Base-by-base conservation (phyloP, 2,797 vertebrate genomes). In the Bovichtus diacanthus region DNA sequence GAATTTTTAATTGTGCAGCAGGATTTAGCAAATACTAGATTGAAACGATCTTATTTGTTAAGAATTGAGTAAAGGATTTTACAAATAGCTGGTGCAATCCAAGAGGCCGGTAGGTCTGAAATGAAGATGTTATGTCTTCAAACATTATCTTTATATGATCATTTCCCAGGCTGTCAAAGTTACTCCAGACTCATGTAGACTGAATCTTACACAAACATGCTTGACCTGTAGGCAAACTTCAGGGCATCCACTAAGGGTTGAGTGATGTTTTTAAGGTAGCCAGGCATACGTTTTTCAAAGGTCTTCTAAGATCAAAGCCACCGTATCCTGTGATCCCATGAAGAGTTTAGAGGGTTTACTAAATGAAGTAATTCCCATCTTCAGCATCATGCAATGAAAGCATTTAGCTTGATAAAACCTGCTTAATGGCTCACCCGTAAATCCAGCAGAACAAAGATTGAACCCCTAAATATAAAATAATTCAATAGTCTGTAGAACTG, bases 241-340 rank as follows among this genome's bases (percentile, higher is more conserved):
- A 74, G 59, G 61, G 65, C 65, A 44, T 76, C 70, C 16, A 11
- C 9, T 11, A 31, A 16, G 1, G 54, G 27, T 3, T 47, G 18
- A 68, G 50, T 38, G 60, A 41, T 69, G 31, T 61, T 29, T 68
- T 53, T 47, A 15, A 66, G 25, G 51, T 67, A 44, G 47, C 38
- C 59, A 63, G 51, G 59, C 34, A 19, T 19, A 53, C 18, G 23
- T 47, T 38, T 73, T 65, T 56, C 27, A 65, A 60, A 54, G 46
- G 23, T 31, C 51, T 41, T 70, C 49, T 74, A 38, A 73, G 63
- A 84, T 86, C 68, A 83, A 88, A 78, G 71, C 25, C 21, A 3
- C 25, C 31, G 25, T 34, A 50, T 54, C 62, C 56, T 85, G 55
- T 70, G 71, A 70, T 78, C 50, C 7, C 46, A 50, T 41, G 34